Evolutionary conservation across 2,797 vertebrate genomes (phyloP).

Genomic region (Micropoecilia bifurca): DNA sequence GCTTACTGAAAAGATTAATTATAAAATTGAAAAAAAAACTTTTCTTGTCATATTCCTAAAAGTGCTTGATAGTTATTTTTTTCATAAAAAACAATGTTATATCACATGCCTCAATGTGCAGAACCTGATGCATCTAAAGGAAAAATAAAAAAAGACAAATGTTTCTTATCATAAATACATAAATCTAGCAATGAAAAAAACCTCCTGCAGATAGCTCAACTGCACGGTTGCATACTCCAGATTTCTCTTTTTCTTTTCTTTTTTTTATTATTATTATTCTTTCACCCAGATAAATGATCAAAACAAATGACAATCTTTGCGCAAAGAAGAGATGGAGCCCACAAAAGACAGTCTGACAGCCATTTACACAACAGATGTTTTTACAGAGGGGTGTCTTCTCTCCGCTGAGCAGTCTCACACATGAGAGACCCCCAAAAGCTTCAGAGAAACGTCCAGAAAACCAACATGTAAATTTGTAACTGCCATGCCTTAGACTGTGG

Average conservation of each 20-base stretch:
- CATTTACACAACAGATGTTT: constrained; percentile 87
- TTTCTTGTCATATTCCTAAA: constrained; percentile 36
- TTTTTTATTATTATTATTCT: constrained; percentile 64
- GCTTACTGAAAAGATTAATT: constrained; percentile 48
- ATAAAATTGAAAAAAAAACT: constrained; percentile 28
- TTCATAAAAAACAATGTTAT: constrained; percentile 40
- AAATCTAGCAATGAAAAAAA: constrained; percentile 21
- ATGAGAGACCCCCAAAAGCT: constrained; percentile 87
- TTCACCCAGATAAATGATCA: constrained; percentile 81
- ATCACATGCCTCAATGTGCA: constrained; percentile 53
- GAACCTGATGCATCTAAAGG: constrained; percentile 39
- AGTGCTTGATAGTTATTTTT: constrained; percentile 41
- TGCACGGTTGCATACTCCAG: constrained; percentile 65
- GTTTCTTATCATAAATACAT: constrained; percentile 30
- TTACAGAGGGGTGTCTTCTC: constrained; percentile 87
- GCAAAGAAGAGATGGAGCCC: constrained; percentile 73
- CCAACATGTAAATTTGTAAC: constrained; percentile 86
- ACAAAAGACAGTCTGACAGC: constrained; percentile 84
- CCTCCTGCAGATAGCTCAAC: constrained; percentile 60
- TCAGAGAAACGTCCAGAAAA: constrained; percentile 84
- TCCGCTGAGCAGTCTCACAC: constrained; percentile 88
- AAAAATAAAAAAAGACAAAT: constrained; percentile 38
- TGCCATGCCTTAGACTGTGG: constrained; percentile 68
- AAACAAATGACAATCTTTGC: constrained; percentile 82
- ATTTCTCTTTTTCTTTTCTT: constrained; percentile 39